Evolutionary conservation across 2,797 vertebrate genomes (phyloP).

Genomic region (Psittacula echo): DNA sequence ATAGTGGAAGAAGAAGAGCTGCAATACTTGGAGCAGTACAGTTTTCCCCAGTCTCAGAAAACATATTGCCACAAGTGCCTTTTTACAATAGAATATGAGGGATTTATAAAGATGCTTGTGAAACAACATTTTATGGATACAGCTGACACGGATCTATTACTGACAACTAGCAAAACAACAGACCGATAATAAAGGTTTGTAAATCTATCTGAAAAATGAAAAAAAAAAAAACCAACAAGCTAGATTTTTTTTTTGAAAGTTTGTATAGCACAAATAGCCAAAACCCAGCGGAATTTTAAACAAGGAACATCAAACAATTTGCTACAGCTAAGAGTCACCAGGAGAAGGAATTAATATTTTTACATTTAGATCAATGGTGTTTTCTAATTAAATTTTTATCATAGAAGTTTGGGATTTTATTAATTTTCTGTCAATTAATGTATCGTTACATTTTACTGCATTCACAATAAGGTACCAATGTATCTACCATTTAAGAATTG

Average conservation of each 20-base stretch:
- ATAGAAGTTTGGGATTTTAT: background rate
- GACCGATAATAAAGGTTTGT: background rate
- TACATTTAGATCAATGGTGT: no score
- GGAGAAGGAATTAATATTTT: no score
- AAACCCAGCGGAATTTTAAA: no score
- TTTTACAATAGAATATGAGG: background rate
- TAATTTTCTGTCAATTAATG: background rate
- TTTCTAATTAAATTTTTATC: background rate
- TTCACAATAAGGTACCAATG: background rate
- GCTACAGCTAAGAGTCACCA: no score
- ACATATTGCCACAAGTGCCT: fast-evolving
- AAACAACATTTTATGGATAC: background rate
- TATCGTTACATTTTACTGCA: background rate
- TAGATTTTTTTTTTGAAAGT: no score
- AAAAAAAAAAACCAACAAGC: background rate
- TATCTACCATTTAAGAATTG: background rate
- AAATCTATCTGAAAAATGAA: background rate
- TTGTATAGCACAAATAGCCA: no score
- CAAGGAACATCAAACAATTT: no score
- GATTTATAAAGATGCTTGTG: background rate
- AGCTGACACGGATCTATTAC: background rate
- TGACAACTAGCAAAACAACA: background rate
- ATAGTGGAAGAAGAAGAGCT: background rate
- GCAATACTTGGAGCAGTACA: background rate
- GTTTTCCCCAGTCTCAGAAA: background rate